Base-by-base conservation (phyloP, 2,797 vertebrate species). In the Acropternis orthonyx region DNA sequence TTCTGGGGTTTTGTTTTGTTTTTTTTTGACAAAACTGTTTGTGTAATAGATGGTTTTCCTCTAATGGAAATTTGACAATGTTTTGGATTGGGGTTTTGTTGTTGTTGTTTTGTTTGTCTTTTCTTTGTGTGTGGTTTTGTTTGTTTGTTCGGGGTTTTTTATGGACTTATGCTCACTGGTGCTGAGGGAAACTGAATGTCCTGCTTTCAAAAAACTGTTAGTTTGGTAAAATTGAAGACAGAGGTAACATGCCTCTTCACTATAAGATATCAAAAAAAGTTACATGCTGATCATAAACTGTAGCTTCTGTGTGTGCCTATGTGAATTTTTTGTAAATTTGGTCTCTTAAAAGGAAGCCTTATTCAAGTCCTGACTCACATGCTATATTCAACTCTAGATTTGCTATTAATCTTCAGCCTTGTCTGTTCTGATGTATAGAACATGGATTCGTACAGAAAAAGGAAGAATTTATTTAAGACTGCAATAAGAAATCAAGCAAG, bases 371-470 rank as follows among this genome's bases (percentile, higher is more conserved):
- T 67, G 44, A 26, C 15, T 76, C 28, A 24, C 0, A 6, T 55
- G 12, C 14, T 26, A 0, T 83, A 7, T 55, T 61, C 13, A 18
- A 12, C 32, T 81, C 27, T 54, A n/a, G 32, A 19, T 72, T 83
- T 51, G 14, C 22, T 58, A 10, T 37, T 76, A 14, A 10, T 62
- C 55, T 69, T 69, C 20, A 93, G 3, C 32, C 10, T 68, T 4
- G 46, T 79, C 9, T 23, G 4, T 54, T 78, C 10, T 54, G 7
- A 1, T 1, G 0, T 51, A 2, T 18, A 37, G 36, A 26, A 66
- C 21, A 48, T 10, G 4, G 21, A 32, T 52, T 34, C 32, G 37
- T 72, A 8, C 0, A 27, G 39, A 30, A 61, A 62, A 59, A 36
- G 0, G 20, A 59, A 69, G 10, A 16, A 9, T 16, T 54, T 76